Conservation (phyloP, 35 echinoderm and acorn worm genomes). For the Amphiura filiformis region DNA sequence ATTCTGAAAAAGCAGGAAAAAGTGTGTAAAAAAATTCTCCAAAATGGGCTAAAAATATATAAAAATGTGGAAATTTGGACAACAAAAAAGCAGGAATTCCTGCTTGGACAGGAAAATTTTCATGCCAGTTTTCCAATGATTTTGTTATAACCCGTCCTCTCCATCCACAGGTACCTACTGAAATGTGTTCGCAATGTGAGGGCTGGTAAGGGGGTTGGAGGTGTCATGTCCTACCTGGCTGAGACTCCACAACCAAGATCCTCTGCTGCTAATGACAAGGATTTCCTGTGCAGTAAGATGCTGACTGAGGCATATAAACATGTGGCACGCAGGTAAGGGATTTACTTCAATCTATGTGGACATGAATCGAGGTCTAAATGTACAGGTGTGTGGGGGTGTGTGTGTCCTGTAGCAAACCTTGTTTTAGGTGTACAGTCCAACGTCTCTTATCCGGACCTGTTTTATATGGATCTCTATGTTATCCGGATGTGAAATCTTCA, state of each 20-base stretch:
- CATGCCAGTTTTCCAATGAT: not conserved
- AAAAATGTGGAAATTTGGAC: too few species aligned
- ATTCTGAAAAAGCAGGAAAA: too few species aligned
- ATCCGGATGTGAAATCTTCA: not conserved
- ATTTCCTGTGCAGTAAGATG: conserved; percentile 55
- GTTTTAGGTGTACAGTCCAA: not conserved
- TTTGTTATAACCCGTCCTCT: not conserved
- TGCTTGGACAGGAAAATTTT: too few species aligned
- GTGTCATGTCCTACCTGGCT: conserved; percentile 63
- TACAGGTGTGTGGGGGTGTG: too few species aligned
- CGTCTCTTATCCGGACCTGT: not conserved
- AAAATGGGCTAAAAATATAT: too few species aligned
- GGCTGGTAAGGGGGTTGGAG: conserved; percentile 35
- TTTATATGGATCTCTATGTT: not conserved
- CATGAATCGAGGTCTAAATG: not conserved
- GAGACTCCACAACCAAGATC: conserved; percentile 28
- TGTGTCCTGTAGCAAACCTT: not conserved
- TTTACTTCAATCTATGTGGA: not conserved
- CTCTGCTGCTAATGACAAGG: conserved; percentile 29
- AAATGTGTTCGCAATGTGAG: conserved; percentile 50
- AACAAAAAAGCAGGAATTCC: too few species aligned
- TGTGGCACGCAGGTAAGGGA: conserved; percentile 67
- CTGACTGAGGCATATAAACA: conserved; percentile 79
- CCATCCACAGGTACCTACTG: conserved; percentile 72
- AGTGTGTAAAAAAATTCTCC: too few species aligned